Percentiles rank a stretch among this genome's conserved stretches.
Evolutionary conservation across 2,797 vertebrate species (phyloP).

Genomic region (Triplophysa bombifrons): DNA sequence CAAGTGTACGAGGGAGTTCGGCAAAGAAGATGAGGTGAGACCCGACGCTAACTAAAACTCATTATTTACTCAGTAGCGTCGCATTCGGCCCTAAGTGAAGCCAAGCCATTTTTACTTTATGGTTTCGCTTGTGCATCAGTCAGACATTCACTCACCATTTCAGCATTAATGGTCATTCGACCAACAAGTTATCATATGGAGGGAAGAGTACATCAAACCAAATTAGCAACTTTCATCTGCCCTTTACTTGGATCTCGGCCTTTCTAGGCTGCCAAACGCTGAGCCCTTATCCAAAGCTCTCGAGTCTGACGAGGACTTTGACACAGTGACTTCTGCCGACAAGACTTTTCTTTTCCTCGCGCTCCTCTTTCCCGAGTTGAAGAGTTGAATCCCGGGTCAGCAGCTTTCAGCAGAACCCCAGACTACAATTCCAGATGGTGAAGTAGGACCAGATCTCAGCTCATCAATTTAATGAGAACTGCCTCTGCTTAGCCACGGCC

Average conservation of each 20-base stretch:
- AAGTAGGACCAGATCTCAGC: constrained; percentile 82
- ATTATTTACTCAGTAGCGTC: constrained; percentile 39
- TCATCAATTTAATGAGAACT: constrained; percentile 86
- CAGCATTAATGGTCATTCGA: background rate
- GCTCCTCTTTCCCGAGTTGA: constrained; percentile 67
- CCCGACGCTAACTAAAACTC: constrained; percentile 24
- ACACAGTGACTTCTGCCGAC: constrained; percentile 63
- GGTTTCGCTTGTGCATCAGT: constrained; percentile 2
- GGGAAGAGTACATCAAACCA: background rate
- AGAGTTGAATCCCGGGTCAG: constrained; percentile 94
- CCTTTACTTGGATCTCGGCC: constrained; percentile 40
- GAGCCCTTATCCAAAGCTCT: constrained; percentile 37
- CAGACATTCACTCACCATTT: constrained; percentile 23
- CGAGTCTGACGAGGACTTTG: constrained; percentile 57
- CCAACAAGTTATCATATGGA: background rate
- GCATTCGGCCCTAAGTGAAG: constrained; percentile 17
- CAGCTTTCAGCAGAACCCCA: constrained; percentile 83
- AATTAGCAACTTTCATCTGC: constrained; percentile 12
- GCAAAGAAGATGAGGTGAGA: constrained; percentile 37
- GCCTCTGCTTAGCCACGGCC: constrained; percentile 73
- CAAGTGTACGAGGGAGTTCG: constrained; percentile 31
- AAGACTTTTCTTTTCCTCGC: constrained; percentile 59
- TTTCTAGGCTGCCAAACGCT: constrained; percentile 14
- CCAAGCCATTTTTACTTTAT: background rate
- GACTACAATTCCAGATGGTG: constrained; percentile 94